Conservation (phyloP, 2,888 invertebrate species). For the Eledona agricola region DNA sequence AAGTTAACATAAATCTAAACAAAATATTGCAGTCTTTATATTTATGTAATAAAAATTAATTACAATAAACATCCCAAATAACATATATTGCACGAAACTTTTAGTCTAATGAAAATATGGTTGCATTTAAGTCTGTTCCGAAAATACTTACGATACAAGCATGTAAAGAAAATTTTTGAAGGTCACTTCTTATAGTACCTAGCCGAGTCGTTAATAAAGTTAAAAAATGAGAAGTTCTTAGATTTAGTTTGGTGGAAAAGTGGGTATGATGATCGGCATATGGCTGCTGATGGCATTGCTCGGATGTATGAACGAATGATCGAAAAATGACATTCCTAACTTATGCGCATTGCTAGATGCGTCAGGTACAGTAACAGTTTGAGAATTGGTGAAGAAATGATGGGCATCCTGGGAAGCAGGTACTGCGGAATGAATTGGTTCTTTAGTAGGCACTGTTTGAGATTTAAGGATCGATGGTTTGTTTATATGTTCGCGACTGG, state of each 20-base stretch:
- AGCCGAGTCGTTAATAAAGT: slow-evolving; percentile 25
- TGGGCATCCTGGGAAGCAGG: slow-evolving; percentile 54
- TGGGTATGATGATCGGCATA: slow-evolving; percentile 62
- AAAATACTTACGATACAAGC: slow-evolving; percentile 38
- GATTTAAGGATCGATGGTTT: slow-evolving; percentile 46
- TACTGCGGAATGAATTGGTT: slow-evolving; percentile 53
- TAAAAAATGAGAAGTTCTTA: slow-evolving; percentile 10
- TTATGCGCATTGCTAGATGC: slow-evolving; percentile 59
- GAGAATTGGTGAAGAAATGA: slow-evolving; percentile 54
- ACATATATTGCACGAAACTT: slow-evolving; percentile 48
- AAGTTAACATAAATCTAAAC: slow-evolving; percentile 34
- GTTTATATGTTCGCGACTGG: slow-evolving; percentile 60
- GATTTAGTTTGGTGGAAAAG: slow-evolving; percentile 59
- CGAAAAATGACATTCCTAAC: slow-evolving; percentile 61
- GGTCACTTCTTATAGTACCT: slow-evolving; percentile 48
- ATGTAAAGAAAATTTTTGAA: slow-evolving; percentile 43
- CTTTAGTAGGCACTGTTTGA: slow-evolving; percentile 55
- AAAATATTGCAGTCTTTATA: slow-evolving; percentile 48
- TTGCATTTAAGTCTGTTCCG: slow-evolving; percentile 34
- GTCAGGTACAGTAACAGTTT: slow-evolving; percentile 59
- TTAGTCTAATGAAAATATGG: slow-evolving; percentile 36
- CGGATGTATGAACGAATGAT: slow-evolving; percentile 60
- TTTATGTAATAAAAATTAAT: slow-evolving; percentile 35
- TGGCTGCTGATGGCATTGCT: slow-evolving; percentile 59
- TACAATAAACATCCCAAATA: slow-evolving; percentile 35